Conservation (phyloP, 1,140 invertebrate species). For the Stegodyphus mimosarum region DNA sequence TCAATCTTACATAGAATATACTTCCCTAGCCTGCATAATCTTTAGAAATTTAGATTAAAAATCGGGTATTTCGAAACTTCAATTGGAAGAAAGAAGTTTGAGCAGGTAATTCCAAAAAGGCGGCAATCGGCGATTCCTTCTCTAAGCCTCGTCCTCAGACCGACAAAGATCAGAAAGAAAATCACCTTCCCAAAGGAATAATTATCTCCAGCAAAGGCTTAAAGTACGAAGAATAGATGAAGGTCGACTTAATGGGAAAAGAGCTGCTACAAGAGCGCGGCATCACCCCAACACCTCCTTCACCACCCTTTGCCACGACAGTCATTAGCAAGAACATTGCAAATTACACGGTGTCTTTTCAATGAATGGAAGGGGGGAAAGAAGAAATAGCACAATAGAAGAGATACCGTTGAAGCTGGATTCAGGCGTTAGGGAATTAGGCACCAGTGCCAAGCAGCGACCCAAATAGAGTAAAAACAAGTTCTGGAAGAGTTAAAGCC, state of each 20-base stretch:
- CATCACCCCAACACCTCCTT: not conserved
- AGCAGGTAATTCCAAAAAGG: not conserved
- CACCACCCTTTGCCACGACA: not conserved
- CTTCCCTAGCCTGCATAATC: not conserved
- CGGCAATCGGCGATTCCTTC: not conserved
- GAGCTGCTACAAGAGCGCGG: not conserved
- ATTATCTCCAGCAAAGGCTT: conserved; percentile 25
- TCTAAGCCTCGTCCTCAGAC: not conserved
- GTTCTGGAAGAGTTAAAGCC: too few species aligned
- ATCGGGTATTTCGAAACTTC: not conserved
- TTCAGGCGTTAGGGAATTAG: too few species aligned
- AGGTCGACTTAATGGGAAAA: conserved; percentile 23
- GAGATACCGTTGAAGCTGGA: too few species aligned
- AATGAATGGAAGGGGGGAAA: not conserved
- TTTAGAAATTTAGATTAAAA: not conserved
- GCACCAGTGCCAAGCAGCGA: too few species aligned
- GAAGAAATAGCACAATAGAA: too few species aligned
- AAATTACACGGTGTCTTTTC: conserved; percentile 18
- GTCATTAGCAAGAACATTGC: conserved; percentile 28
- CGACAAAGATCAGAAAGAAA: conserved; percentile 11
- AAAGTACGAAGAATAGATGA: conserved; percentile 12
- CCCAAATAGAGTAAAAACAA: too few species aligned
- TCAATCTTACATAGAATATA: not conserved
- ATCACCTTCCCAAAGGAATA: conserved; percentile 17
- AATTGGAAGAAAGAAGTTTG: not conserved